Evolutionary conservation across 2,888 invertebrate genomes (phyloP).

Genomic region (Julus scanicus): DNA sequence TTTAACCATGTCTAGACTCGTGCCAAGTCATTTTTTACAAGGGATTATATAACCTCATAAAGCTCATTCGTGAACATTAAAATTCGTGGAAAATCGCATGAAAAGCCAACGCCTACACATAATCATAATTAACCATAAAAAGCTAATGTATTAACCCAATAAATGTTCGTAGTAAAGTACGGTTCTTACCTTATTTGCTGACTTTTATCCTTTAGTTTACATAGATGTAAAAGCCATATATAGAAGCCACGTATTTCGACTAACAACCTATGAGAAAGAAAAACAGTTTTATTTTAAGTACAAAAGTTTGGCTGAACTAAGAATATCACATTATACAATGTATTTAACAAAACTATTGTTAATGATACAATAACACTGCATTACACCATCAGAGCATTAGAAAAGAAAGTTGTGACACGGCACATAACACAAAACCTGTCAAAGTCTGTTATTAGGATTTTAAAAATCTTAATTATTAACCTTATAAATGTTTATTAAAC

Average conservation of each 20-base stretch:
- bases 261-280: neutral
- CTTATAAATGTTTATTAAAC: too few species aligned
- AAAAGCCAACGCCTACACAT: neutral
- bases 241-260: neutral
- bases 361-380: too few species aligned
- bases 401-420: too few species aligned
- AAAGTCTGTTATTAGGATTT: too few species aligned
- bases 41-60: neutral
- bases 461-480: too few species aligned
- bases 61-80: neutral
- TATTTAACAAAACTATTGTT: too few species aligned
- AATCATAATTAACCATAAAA: neutral
- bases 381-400: too few species aligned
- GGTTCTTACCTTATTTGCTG: neutral
- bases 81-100: neutral
- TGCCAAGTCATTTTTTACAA: neutral
- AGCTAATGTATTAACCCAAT: neutral
- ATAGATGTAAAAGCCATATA: neutral
- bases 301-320: too few species aligned
- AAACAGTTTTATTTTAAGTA: too few species aligned
- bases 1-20: neutral
- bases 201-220: neutral
- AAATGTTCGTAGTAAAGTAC: neutral
- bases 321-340: too few species aligned
- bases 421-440: too few species aligned